These are phyloP conservation scores for Phania funesta DNA, from an alignment of 2,888 invertebrate genomes.

Conservation along the genomic window DNA sequence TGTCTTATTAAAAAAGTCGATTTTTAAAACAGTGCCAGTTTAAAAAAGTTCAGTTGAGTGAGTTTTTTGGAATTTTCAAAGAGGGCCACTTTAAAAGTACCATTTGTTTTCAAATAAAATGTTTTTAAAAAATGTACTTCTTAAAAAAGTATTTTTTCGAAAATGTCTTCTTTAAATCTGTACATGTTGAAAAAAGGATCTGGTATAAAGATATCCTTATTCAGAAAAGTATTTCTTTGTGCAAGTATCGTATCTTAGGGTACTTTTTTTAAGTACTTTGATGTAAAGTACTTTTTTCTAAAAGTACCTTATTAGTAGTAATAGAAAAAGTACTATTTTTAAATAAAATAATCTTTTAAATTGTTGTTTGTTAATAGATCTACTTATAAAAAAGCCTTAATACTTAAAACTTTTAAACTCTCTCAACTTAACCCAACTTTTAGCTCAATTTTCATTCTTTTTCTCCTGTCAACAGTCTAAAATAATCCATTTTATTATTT, in stretches of 20 bases:
- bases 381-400: not conserved
- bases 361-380: not conserved
- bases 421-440: not conserved
- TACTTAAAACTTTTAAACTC: not conserved
- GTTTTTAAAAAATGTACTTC: not conserved
- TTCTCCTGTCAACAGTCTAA: not conserved
- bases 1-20: too few relatives aligned
- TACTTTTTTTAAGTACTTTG: not conserved
- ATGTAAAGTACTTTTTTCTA: too few relatives aligned
- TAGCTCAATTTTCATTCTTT: not conserved
- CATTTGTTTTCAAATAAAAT: too few relatives aligned
- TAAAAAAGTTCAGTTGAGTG: too few relatives aligned
- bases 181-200: not conserved
- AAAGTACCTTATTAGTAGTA: too few relatives aligned
- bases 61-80: too few relatives aligned
- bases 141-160: not conserved
- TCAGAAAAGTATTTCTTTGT: not conserved
- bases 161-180: not conserved
- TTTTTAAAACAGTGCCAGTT: too few relatives aligned
- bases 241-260: too few relatives aligned
- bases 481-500: not conserved
- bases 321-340: too few relatives aligned
- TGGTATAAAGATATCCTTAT: not conserved
- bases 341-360: not conserved
- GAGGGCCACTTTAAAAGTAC: too few relatives aligned